Evolutionary conservation across 2,113 vertebrate genomes (phyloP), one percentile per base, ranked within the genome.

Genomic region (Bujurquina vittata): DNA sequence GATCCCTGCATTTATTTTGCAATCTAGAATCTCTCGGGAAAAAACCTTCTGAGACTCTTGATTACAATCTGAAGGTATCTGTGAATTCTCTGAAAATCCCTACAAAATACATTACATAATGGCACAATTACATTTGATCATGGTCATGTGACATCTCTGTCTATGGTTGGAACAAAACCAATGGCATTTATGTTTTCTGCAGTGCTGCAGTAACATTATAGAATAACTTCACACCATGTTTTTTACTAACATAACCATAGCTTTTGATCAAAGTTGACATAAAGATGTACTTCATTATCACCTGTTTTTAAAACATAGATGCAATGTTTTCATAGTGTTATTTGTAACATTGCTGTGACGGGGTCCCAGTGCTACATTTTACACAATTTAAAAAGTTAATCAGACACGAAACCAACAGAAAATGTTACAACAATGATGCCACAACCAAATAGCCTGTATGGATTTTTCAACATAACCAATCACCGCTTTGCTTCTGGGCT

Each of bases 311-410:
- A 46, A 54, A 72, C 43, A 29, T 12, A 72, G 17, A 72, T 72
- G 65, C 6, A 31, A 29, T 54, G 46, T 72, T 72, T 72, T 72
- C 17, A 17, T 18, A n/a, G 46, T 33, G 31, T 54, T 72, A 72
- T 33, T 52, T 54, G 15, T 54, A 72, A 54, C 67, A 54, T 72
- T 72, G 10, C 18, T 72, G 52, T 5, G 8, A 54, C 67, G 33
- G 6, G 46, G 26, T 29, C 67, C 17, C 20, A 33, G 26, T 72
- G 46, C 10, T 72, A n/a, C 3, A 31, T 72, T 72, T 72, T 31
- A 33, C 67, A 72, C 20, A 49, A n/a, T 72, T 31, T 72, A 18
- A 69, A 69, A 52, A 31, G 67, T 69, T 52, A 69, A 52, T 69
- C 5, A 12, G 23, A 8, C 43, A 31, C 5, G 29, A 31, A 43